These are phyloP conservation scores for Esox masquinongy DNA, from an alignment of 2,797 vertebrate genomes.

Conservation along the genomic window DNA sequence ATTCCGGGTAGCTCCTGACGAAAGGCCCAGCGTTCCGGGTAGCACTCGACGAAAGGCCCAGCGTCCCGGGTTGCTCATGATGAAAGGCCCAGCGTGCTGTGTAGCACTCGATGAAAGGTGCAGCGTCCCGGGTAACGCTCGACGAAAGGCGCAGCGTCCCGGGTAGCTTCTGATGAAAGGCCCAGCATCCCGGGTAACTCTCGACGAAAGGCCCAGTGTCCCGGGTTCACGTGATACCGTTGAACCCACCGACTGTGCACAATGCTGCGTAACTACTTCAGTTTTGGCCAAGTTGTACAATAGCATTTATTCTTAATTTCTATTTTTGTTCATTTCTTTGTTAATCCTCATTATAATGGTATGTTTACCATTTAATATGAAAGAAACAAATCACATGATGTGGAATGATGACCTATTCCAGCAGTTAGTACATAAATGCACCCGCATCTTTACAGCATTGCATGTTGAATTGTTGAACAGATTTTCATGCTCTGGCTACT, in stretches of 20 bases:
- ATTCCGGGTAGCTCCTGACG: too few relatives aligned
- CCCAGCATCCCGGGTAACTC: too few relatives aligned
- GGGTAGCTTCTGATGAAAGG: too few relatives aligned
- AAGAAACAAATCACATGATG: background rate
- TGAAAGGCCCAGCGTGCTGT: too few relatives aligned
- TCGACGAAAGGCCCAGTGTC: too few relatives aligned
- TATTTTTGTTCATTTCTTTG: background rate
- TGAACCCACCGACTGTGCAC: background rate
- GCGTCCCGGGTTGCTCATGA: too few relatives aligned
- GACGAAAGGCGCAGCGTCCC: too few relatives aligned
- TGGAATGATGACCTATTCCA: slow-evolving; percentile 1
- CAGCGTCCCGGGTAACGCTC: too few relatives aligned
- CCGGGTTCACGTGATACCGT: too few relatives aligned
- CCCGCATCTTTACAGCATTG: background rate
- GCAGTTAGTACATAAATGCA: background rate
- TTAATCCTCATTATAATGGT: background rate
- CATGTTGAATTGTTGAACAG: background rate
- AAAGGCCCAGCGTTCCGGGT: too few relatives aligned
- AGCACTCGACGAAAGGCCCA: too few relatives aligned
- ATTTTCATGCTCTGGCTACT: slow-evolving; percentile 7
- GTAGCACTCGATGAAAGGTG: too few relatives aligned
- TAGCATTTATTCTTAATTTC: background rate
- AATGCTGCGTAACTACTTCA: background rate
- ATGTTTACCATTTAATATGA: background rate
- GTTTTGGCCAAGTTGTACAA: background rate